phyloP scores from a whole-genome alignment of 2,797 vertebrate species.

The Distichodus sexfasciatus region DNA sequence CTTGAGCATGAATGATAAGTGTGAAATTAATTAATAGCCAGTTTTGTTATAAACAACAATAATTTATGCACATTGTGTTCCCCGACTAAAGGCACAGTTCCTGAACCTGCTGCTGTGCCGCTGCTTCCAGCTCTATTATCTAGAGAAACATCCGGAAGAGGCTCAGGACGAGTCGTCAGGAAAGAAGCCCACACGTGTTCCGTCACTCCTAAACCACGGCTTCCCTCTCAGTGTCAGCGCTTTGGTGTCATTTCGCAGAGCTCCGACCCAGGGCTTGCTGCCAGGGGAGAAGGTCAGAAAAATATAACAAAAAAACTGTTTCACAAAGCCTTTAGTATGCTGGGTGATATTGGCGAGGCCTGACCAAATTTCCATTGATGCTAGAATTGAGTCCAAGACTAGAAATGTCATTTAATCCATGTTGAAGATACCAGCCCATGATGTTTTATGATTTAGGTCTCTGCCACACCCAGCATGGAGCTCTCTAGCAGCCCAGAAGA shows the following conservation, averaged over 20 bases:
- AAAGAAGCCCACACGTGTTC: constrained; percentile 55
- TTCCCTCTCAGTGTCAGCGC: constrained; percentile 90
- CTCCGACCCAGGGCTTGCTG: constrained; percentile 73
- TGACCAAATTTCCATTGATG: no score
- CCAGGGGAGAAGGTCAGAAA: constrained; percentile 73
- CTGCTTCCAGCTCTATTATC: constrained; percentile 89
- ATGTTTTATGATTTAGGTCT: constrained; percentile 23
- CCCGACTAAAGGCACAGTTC: constrained; percentile 78
- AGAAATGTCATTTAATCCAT: background rate
- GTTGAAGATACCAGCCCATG: no score
- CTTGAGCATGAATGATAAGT: no score
- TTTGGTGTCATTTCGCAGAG: constrained; percentile 88
- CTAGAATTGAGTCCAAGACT: no score
- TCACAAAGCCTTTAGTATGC: background rate
- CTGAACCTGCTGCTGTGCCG: constrained; percentile 91
- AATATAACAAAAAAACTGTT: background rate
- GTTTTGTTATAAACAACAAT: no score
- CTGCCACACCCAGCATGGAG: constrained; percentile 25
- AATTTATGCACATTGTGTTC: background rate
- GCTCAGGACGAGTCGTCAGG: constrained; percentile 54
- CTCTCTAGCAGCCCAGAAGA: constrained; percentile 65
- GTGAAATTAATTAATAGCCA: no score
- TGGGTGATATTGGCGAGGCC: no score
- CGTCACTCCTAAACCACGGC: constrained; percentile 81
- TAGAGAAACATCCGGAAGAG: constrained; percentile 84